Percentiles rank a stretch among this genome's conserved stretches.
Evolutionary conservation across 2,797 vertebrate genomes (phyloP).

Genomic region (Malacoctenus gilli): DNA sequence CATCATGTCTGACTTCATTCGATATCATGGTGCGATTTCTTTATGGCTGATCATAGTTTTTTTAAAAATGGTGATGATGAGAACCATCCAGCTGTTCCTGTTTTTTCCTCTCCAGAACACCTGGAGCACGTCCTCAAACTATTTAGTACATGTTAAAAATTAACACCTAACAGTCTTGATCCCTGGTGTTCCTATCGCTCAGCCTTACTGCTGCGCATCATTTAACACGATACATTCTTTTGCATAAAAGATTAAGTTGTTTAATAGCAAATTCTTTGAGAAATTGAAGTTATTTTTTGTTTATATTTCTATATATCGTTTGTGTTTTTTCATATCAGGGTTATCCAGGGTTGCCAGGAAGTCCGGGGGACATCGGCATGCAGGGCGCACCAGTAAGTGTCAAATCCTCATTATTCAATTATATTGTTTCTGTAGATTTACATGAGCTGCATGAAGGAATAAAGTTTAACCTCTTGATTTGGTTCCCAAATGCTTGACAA

Average conservation of each 20-base stretch:
- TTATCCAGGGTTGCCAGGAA: conserved; percentile 89
- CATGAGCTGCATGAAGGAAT: neutral
- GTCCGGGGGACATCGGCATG: conserved; percentile 86
- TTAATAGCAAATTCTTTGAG: no score
- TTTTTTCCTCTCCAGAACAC: neutral
- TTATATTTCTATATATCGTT: no score
- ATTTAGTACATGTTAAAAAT: conserved; percentile 10
- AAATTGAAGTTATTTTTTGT: no score
- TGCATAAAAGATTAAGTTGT: no score
- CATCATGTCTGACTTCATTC: conserved; percentile 23
- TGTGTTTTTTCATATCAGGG: no score
- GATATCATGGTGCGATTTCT: neutral
- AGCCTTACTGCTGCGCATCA: no score
- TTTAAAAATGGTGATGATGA: conserved; percentile 11
- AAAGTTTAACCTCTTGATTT: no score
- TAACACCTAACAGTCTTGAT: no score
- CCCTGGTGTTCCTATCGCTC: no score
- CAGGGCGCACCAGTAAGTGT: conserved; percentile 90
- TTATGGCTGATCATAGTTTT: conserved; percentile 3
- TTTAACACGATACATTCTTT: no score
- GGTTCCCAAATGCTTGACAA: no score
- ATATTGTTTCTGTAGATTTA: neutral
- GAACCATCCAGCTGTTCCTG: conserved; percentile 15
- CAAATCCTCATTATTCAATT: neutral
- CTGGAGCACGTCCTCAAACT: no score